Percentiles rank a stretch among this genome's conserved stretches.
phyloP scores from a whole-genome alignment of 2,113 vertebrate species.

The Tinamus guttatus region DNA sequence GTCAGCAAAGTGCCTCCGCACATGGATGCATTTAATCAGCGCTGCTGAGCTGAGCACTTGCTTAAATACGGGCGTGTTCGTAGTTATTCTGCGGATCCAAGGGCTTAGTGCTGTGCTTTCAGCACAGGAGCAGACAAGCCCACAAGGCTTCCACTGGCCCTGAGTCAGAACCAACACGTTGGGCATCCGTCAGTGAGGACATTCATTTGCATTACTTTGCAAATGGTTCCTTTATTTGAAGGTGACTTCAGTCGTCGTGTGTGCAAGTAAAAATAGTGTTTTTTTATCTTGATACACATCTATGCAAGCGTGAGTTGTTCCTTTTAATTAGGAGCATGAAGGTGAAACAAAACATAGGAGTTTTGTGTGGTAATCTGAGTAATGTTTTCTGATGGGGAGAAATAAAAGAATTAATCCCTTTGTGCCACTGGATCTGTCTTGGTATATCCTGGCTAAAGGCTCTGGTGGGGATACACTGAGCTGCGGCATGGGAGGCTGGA shows the following conservation, averaged over 20 bases:
- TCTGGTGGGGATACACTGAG: not conserved
- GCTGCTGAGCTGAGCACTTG: not conserved
- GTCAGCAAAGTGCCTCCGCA: not conserved
- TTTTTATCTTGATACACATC: not conserved
- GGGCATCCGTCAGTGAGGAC: not conserved
- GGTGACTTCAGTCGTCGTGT: not conserved
- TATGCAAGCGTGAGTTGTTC: accelerated
- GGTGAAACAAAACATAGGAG: not conserved
- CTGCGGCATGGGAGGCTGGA: not conserved
- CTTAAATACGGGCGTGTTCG: not conserved
- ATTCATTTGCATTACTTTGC: not conserved
- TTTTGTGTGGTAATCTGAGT: not conserved
- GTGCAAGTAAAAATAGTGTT: not conserved
- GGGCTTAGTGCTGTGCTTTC: not conserved
- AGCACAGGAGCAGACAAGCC: not conserved
- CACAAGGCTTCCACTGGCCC: not conserved
- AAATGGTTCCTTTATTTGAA: not conserved
- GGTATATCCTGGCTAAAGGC: not conserved
- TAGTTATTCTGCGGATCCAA: not conserved
- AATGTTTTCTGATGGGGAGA: not conserved
- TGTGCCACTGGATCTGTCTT: not conserved
- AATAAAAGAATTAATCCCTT: not conserved
- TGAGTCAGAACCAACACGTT: not conserved
- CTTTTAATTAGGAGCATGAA: not conserved
- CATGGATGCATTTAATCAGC: not conserved